Base-by-base conservation (phyloP, 2,888 invertebrate species). In the Sepiola atlantica region DNA sequence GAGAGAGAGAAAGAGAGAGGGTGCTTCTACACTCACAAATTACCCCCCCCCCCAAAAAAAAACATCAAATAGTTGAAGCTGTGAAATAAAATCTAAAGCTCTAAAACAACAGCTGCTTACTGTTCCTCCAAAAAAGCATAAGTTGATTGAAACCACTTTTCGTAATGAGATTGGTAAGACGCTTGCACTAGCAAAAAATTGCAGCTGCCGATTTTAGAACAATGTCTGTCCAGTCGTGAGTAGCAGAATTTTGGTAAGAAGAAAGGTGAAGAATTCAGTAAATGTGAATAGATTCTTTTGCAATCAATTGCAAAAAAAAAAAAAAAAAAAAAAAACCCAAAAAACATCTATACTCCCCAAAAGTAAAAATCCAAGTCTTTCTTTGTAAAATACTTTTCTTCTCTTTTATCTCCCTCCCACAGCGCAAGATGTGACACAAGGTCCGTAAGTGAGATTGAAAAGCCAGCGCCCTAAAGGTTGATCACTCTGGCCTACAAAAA, bases 111-210 rank as follows among this genome's bases (percentile, higher is more conserved):
- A 77, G 77, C 77, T 77, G n/a, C 77, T 32, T 18, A n/a, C 77
- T n/a, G 77, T n/a, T n/a, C n/a, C 32, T 77, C 28, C n/a, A n/a
- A 77, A 77, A 61, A n/a, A 18, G 77, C 55, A 55, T n/a, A n/a
- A n/a, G 77, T 77, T n/a, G n/a, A 77, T 77, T n/a, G 77, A 77
- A 77, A 77, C 77, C 77, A 77, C 77, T 77, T n/a, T 77, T 77
- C 16, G n/a, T 77, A 77, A 77, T 77, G 77, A 77, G 77, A 77
- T 77, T 77, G n/a, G 14, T 14, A 77, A 32, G 16, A n/a, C 77
- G 16, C n/a, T 77, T 77, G n/a, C 77, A 77, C n/a, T 77, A 77
- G n/a, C n/a, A 32, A n/a, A 32, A 77, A 77, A 77, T 16, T 77
- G 77, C 77, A 77, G 77, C 77, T 77, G 77, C 77, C 77, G 32